Conservation (phyloP, 1,140 invertebrate genomes). For the Olivierus martensii region DNA sequence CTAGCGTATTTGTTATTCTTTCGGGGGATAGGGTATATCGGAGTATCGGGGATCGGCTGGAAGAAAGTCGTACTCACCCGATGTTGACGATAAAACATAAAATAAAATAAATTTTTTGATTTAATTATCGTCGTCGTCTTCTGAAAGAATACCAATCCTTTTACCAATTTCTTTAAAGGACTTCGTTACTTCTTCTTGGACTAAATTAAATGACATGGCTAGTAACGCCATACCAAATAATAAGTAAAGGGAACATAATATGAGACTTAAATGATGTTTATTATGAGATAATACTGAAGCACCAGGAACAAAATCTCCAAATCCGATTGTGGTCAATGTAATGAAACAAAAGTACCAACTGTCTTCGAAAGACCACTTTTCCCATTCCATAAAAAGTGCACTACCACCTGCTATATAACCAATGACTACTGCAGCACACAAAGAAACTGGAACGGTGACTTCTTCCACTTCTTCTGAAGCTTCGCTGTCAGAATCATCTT, state of each 20-base stretch:
- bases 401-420: conserved; percentile 25
- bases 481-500: background rate
- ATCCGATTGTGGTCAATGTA: conserved; percentile 84
- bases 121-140: conserved; percentile 20
- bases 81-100: no score
- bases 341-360: conserved; percentile 84
- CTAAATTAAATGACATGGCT: conserved; percentile 80
- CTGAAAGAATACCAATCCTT: conserved; percentile 36
- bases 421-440: conserved; percentile 17
- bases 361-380: conserved; percentile 78
- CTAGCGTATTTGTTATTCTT: no score
- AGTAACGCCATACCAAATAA: conserved; percentile 73
- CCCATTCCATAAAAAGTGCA: conserved; percentile 34
- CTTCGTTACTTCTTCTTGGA: conserved; percentile 71
- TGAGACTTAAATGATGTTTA: conserved; percentile 31
- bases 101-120: no score
- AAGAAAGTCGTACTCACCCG: no score
- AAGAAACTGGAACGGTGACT: conserved; percentile 16
- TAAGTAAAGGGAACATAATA: conserved; percentile 55
- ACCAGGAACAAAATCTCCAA: conserved; percentile 84
- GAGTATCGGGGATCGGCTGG: no score
- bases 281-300: no score
- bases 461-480: no score
- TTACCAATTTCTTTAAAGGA: conserved; percentile 51
- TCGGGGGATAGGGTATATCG: no score